Evolutionary conservation across 2,888 invertebrate genomes (phyloP), one percentile per base, ranked within the genome.

Genomic region (Erebia palarica): DNA sequence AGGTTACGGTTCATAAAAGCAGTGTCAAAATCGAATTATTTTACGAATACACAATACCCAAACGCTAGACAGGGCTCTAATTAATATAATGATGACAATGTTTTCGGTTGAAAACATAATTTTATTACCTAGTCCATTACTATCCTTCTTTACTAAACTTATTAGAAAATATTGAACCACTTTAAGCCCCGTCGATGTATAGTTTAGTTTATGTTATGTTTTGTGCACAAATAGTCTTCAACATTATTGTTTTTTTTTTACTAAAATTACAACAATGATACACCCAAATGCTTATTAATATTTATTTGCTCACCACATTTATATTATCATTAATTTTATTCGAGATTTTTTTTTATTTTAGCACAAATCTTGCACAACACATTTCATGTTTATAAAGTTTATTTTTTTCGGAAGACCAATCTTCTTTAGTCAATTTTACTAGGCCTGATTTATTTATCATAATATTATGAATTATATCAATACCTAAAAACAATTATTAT

Each of bases 1-100:
- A 86, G 83, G 85, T 86, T 80, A 84, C 78, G 90, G 88, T 85
- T 85, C 80, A 79, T 83, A 91, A 90, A 90, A 88, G 87, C 87
- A 84, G 89, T 84, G 87, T 91, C 86, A 77, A 90, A 91, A 90
- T 85, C 75, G 79, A 82, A 83, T 81, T 47, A 64, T 27, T 27
- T 49, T 27, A 42, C 42, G 18, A 55, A 55, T 18, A 55, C 55
- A 55, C 18, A 55, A 55, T 18, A 16, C 16, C 9, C 3, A 18
- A 55, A 16, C 16, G 10, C 55, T 7, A 36, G 47, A 47, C 47
- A 11, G 13, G 47, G 13, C 47, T 1, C 13, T 47, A 47, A 47
- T 27, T 27, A 27, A 47, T 11, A 47, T 55, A 9, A 51, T 7
- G 7, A 53, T 9, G 16, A 16, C 55, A 18, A 18, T 18, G 18